These are phyloP conservation scores for Otus sunia DNA, from an alignment of 2,113 vertebrate genomes.

Conservation along the genomic window DNA sequence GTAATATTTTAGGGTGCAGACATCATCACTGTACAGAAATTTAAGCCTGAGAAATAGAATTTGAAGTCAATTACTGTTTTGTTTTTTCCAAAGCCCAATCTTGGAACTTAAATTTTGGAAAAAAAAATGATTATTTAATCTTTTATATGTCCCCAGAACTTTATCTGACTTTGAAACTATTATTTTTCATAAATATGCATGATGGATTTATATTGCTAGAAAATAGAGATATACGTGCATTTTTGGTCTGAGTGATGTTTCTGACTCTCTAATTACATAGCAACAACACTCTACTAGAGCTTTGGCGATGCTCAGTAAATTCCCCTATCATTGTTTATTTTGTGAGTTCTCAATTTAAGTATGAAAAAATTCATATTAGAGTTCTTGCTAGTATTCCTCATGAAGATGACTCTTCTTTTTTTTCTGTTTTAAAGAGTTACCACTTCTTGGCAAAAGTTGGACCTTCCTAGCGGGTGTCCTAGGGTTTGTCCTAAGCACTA, in stretches of 20 bases:
- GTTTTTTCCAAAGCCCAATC: background rate
- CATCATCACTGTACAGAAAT: background rate
- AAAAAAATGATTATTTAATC: background rate
- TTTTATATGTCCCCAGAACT: background rate
- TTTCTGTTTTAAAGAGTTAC: constrained; percentile 20
- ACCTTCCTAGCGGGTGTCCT: constrained; percentile 80
- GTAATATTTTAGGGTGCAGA: background rate
- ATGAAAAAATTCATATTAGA: background rate
- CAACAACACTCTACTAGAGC: background rate
- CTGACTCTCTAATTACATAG: background rate
- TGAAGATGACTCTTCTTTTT: background rate
- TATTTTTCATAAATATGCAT: background rate
- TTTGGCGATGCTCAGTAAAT: background rate
- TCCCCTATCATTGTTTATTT: background rate
- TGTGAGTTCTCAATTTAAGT: background rate
- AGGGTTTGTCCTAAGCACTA: constrained; percentile 74
- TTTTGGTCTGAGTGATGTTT: background rate
- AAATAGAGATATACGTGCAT: background rate
- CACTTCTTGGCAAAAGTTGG: constrained; percentile 81
- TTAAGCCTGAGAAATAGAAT: background rate
- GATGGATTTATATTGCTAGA: background rate
- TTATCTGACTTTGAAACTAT: background rate
- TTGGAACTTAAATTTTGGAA: background rate
- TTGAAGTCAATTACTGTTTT: background rate
- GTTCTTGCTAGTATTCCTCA: background rate